Conservation (phyloP, 2,888 invertebrate species). For the Sphinx pinastri region DNA sequence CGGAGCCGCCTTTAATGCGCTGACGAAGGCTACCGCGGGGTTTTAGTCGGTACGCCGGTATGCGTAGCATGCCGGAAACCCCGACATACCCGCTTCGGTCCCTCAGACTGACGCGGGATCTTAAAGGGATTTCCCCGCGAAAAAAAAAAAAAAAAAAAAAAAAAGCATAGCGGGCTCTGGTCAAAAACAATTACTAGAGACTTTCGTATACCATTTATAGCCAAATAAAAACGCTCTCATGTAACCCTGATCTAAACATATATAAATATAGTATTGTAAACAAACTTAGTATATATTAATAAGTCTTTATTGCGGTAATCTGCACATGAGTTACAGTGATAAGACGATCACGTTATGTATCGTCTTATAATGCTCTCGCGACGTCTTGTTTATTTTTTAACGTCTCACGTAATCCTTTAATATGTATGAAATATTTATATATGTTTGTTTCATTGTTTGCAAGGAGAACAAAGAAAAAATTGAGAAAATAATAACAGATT, state of each 20-base stretch:
- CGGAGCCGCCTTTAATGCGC: too few species aligned
- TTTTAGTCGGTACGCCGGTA: too few species aligned
- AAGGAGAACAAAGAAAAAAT: too few species aligned
- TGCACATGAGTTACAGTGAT: constrained; percentile 78
- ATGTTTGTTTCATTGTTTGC: neutral
- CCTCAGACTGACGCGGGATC: too few species aligned
- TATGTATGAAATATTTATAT: neutral
- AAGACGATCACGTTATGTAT: constrained; percentile 72
- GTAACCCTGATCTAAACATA: neutral
- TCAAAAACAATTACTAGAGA: too few species aligned
- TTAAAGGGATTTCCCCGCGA: too few species aligned
- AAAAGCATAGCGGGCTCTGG: neutral
- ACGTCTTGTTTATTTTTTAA: constrained; percentile 49
- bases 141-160: too few species aligned
- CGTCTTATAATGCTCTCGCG: constrained; percentile 55
- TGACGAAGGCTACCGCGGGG: too few species aligned
- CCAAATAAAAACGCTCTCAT: neutral
- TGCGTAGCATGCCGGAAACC: too few species aligned
- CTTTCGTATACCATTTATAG: too few species aligned
- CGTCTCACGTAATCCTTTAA: constrained; percentile 25
- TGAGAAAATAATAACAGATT: too few species aligned
- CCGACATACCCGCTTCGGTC: too few species aligned
- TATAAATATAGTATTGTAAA: constrained; percentile 28
- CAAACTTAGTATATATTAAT: constrained; percentile 46
- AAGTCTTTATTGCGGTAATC: constrained; percentile 80